A percentile compares a stretch with the other conserved stretches of the same genome.
These are phyloP conservation scores for Anorthoa munda DNA, from an alignment of 2,888 invertebrate genomes.

Conservation along the genomic window DNA sequence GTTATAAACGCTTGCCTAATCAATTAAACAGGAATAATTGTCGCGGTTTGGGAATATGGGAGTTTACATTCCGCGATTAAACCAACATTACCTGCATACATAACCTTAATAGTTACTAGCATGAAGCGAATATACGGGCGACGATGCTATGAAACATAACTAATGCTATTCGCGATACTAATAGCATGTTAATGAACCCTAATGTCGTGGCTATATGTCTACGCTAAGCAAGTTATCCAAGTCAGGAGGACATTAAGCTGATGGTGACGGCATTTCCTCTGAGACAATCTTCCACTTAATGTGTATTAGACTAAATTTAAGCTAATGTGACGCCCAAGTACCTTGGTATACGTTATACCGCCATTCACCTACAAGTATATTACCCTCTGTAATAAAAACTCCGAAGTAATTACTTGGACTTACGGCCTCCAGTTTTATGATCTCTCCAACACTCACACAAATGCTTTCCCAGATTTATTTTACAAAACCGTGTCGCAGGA, in stretches of 20 bases:
- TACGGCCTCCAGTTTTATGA: slow-evolving; percentile 17
- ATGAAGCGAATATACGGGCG: background rate
- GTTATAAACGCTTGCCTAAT: slow-evolving; percentile 23
- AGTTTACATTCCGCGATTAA: slow-evolving; percentile 23
- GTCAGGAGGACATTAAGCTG: slow-evolving; percentile 40
- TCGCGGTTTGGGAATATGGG: slow-evolving; percentile 28
- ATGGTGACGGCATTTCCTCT: slow-evolving; percentile 35
- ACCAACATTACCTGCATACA: background rate
- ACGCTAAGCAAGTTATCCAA: slow-evolving; percentile 41
- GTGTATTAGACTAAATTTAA: slow-evolving; percentile 44
- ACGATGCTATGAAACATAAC: slow-evolving; percentile 16
- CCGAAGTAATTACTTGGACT: slow-evolving; percentile 9
- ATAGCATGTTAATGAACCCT: slow-evolving; percentile 45
- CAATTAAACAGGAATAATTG: slow-evolving; percentile 42
- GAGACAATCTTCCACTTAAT: slow-evolving; percentile 38
- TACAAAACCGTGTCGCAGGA: background rate
- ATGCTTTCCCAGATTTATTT: slow-evolving; percentile 16
- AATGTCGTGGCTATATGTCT: slow-evolving; percentile 19
- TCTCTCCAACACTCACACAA: background rate
- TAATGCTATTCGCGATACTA: slow-evolving; percentile 25
- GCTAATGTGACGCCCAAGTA: slow-evolving; percentile 22
- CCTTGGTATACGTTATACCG: background rate
- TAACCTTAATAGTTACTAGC: background rate
- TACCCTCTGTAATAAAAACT: slow-evolving; percentile 23
- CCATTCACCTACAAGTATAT: slow-evolving; percentile 12